These are phyloP conservation scores for Allobates femoralis DNA, from an alignment of 2,797 vertebrate genomes.

Conservation along the genomic window DNA sequence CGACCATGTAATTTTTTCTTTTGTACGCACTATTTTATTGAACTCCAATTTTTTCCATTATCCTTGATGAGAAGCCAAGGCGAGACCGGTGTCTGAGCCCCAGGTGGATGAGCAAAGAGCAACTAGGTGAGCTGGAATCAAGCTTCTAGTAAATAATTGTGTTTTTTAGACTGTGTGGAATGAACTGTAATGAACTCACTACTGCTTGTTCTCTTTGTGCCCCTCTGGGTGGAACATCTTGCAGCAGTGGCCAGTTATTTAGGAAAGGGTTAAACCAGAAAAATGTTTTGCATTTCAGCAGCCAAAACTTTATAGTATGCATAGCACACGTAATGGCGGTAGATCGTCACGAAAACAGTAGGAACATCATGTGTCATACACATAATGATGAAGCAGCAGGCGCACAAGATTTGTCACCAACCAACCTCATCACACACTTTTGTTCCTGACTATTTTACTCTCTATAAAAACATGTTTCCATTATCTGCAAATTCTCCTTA, in stretches of 20 bases:
- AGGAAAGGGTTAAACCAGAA: conserved; percentile 5
- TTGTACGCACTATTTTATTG: too few species aligned
- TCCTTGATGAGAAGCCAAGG: too few species aligned
- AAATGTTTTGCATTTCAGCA: neutral
- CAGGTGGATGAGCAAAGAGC: too few species aligned
- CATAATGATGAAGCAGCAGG: conserved; percentile 41
- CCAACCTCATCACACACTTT: conserved; percentile 42
- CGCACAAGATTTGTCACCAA: conserved; percentile 31
- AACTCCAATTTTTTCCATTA: too few species aligned
- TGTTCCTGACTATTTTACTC: conserved; percentile 26
- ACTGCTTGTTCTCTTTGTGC: neutral
- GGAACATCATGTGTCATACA: conserved; percentile 35
- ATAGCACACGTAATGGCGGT: neutral
- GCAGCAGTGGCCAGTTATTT: neutral
- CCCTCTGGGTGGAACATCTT: neutral
- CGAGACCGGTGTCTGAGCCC: too few species aligned
- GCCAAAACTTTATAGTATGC: neutral
- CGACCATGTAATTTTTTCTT: too few species aligned
- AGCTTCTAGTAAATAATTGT: too few species aligned
- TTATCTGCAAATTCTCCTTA: conserved; percentile 36
- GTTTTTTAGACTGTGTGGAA: too few species aligned
- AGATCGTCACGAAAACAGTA: conserved; percentile 40
- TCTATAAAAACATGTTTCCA: conserved; percentile 41
- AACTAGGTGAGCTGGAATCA: too few species aligned
- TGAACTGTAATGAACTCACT: too few species aligned